phyloP scores from a whole-genome alignment of 1,140 invertebrate species.

The Zelostemma sp. region DNA sequence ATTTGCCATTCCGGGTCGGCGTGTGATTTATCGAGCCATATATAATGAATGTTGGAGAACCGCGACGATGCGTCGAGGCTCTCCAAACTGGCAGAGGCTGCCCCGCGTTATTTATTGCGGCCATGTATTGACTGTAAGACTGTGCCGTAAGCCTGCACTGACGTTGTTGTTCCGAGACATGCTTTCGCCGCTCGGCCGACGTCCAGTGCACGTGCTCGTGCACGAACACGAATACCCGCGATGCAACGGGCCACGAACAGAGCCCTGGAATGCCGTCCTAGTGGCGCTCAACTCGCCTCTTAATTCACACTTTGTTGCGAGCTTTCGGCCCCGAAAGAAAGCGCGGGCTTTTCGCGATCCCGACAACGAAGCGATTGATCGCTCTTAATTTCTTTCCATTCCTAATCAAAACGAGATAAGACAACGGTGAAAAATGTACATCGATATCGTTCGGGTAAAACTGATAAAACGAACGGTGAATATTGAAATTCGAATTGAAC shows the following conservation, averaged over 20 bases:
- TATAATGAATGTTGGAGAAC: conserved; percentile 57
- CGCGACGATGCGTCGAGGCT: conserved; percentile 28
- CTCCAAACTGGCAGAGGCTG: conserved; percentile 26
- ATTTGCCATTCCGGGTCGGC: conserved; percentile 49
- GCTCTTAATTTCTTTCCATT: too few relatives aligned
- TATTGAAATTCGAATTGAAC: too few relatives aligned
- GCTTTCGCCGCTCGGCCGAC: conserved; percentile 46
- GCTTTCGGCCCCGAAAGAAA: too few relatives aligned
- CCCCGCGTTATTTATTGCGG: conserved; percentile 49
- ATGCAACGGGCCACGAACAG: conserved; percentile 59
- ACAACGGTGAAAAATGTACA: too few relatives aligned
- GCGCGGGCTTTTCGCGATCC: too few relatives aligned
- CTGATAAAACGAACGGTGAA: too few relatives aligned
- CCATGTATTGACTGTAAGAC: conserved; percentile 42
- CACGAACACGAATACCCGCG: conserved; percentile 54
- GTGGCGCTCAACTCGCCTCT: conserved; percentile 70
- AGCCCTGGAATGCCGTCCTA: conserved; percentile 68
- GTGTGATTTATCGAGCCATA: conserved; percentile 58
- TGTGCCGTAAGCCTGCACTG: conserved; percentile 26
- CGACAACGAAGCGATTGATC: too few relatives aligned
- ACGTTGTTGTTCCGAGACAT: conserved; percentile 46
- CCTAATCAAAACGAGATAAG: too few relatives aligned
- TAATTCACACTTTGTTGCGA: conserved; percentile 66
- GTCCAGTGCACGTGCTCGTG: conserved; percentile 56
- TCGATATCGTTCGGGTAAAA: too few relatives aligned